Base-by-base conservation (phyloP, 2,888 invertebrate species). In the Habrosyne pyritoides region DNA sequence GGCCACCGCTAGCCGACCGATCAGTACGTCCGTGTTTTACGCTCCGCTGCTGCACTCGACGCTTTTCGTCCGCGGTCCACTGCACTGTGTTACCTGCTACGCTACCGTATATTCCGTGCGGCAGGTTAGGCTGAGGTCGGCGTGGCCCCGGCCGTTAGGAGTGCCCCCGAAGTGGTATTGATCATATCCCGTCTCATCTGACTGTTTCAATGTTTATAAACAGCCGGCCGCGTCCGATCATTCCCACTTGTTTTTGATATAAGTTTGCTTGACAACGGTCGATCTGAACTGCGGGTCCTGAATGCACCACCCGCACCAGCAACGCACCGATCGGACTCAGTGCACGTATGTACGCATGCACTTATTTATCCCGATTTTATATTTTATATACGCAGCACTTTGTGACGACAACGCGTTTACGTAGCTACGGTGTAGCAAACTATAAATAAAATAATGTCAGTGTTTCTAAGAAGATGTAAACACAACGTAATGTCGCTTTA, bases 161-260 rank as follows among this genome's bases (percentile, higher is more conserved):
- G 73, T 73, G 75, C 79, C 64, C 74, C 73, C 76, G 72, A 69
- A 77, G 79, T 80, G 73, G 80, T 86, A 86, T 87, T 77, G 87
- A 89, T 87, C 85, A 82, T 78, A 79, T 81, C 81, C 79, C 79
- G 75, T 74, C 72, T 76, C 75, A 75, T 71, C 73, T 77, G 73
- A 70, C 72, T 68, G 79, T 77, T 80, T 79, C 87, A 87, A 88
- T 91, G 91, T 91, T 91, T 91, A 91, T 91, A 91, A 91, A 91
- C 91, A 90, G 86, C 86, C 86, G 90, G 87, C 79, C 76, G 84
- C 83, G 81, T 84, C 83, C 71, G 83, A 78, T 81, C 75, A 77
- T 63, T 75, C 78, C 81, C 79, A 83, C 83, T 86, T 86, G 86
- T 83, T 87, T 85, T 84, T 84, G 82, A 85, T 79, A 42, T 42